Conservation (phyloP, 2,113 vertebrate species). For the Micronycteris hirsuta region DNA sequence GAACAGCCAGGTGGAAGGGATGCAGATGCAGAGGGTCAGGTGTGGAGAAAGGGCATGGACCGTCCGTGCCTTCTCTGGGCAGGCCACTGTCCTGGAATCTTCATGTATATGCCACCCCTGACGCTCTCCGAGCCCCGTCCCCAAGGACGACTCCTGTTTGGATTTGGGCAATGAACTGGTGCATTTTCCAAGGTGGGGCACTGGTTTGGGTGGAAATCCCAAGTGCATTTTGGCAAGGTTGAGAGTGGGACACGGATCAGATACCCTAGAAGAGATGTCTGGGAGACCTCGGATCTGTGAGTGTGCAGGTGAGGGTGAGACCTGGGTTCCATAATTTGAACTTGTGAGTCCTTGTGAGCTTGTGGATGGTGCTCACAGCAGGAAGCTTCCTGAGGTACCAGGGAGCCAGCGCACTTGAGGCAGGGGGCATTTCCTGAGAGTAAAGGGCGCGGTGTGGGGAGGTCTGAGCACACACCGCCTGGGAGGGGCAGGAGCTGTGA, state of each 20-base stretch:
- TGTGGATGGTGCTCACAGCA: rapidly evolving
- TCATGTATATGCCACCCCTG: no score
- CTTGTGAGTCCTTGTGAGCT: neutral
- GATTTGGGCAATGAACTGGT: neutral
- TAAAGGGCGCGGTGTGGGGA: neutral
- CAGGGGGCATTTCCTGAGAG: neutral
- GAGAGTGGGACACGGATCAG: rapidly evolving
- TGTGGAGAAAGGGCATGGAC: no score
- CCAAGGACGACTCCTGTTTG: neutral
- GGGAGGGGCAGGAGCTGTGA: neutral
- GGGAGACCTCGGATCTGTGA: neutral
- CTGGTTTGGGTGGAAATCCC: neutral
- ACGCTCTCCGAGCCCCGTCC: no score
- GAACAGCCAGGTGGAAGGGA: no score
- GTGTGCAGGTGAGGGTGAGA: neutral
- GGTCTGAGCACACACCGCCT: neutral
- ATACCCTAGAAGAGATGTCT: neutral
- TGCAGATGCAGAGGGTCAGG: no score
- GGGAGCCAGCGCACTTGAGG: neutral
- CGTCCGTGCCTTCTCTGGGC: no score
- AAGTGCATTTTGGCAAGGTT: rapidly evolving
- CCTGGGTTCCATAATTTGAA: neutral
- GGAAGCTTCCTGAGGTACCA: neutral
- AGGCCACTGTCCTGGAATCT: no score
- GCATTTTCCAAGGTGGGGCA: neutral